Evolutionary conservation across 2,797 vertebrate genomes (phyloP).

Genomic region (Myripristis jacobus): DNA sequence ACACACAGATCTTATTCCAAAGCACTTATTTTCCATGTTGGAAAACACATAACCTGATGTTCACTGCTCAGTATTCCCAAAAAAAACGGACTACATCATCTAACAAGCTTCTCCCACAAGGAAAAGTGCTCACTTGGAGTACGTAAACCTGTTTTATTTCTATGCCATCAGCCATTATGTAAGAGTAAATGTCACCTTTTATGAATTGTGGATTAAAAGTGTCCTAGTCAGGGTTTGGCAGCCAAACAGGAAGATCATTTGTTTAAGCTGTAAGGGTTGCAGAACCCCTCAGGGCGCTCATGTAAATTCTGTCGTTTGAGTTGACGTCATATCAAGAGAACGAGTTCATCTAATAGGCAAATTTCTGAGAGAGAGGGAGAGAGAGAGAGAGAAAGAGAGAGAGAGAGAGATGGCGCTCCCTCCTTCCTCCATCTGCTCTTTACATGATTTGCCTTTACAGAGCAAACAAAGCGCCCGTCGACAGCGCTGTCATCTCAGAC

Average conservation of each 20-base stretch:
- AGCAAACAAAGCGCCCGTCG: conserved; percentile 11
- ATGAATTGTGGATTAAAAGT: neutral
- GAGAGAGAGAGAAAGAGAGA: neutral
- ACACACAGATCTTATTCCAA: neutral
- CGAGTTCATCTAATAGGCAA: conserved; percentile 54
- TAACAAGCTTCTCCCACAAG: too few species aligned
- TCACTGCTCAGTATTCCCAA: too few species aligned
- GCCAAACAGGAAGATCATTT: conserved; percentile 1
- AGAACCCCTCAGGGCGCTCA: conserved; percentile 5
- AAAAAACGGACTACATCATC: too few species aligned
- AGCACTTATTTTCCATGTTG: too few species aligned
- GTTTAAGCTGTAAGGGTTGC: conserved; percentile 24
- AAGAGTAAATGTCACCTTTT: too few species aligned
- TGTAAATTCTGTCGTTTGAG: conserved; percentile 34
- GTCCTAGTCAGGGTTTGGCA: neutral
- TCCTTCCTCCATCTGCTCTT: conserved; percentile 6
- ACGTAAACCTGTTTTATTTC: too few species aligned
- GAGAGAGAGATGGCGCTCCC: neutral
- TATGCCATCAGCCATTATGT: neutral
- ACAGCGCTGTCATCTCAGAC: neutral
- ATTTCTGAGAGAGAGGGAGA: conserved; percentile 34
- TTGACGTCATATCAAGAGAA: conserved; percentile 5
- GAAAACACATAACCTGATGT: too few species aligned
- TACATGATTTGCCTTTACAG: conserved; percentile 29
- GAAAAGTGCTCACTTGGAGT: too few species aligned